phyloP scores from a whole-genome alignment of 2,113 vertebrate genomes.

The Pyxicephalus adspersus region DNA sequence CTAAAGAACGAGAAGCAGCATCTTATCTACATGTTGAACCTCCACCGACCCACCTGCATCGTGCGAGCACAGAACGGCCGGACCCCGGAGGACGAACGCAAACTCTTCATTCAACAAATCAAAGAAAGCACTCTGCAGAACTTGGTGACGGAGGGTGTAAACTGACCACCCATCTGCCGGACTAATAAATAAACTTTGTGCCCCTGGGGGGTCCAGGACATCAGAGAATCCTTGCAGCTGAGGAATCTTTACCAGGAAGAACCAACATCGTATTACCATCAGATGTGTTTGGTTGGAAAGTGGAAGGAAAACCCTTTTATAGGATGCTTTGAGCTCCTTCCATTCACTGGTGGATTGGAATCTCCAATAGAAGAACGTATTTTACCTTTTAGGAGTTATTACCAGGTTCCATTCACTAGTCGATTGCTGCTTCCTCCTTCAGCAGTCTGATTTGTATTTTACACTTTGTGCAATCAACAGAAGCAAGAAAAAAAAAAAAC shows the following conservation, averaged over 20 bases:
- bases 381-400: constrained; percentile 61
- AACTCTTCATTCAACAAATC: constrained; percentile 95
- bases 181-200: constrained; percentile 61
- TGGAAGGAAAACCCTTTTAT: constrained; percentile 63
- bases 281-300: constrained; percentile 56
- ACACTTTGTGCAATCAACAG: constrained; percentile 51
- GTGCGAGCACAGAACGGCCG: constrained; percentile 91
- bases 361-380: constrained; percentile 62
- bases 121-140: constrained; percentile 89
- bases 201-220: constrained; percentile 61
- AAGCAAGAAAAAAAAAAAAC: constrained; percentile 46
- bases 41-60: constrained; percentile 96
- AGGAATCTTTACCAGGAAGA: constrained; percentile 58
- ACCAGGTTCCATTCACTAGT: constrained; percentile 62
- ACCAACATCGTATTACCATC: neutral
- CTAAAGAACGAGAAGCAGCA: constrained; percentile 97
- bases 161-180: constrained; percentile 58
- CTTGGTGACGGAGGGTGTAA: constrained; percentile 63
- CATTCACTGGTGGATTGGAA: constrained; percentile 64
- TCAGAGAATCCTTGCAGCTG: constrained; percentile 56
- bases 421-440: constrained; percentile 46
- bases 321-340: constrained; percentile 42
- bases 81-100: constrained; percentile 93
- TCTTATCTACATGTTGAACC: constrained; percentile 97
- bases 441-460: constrained; percentile 19